phyloP scores from a whole-genome alignment of 2,797 vertebrate genomes.

The Basileuterus tristriatus region DNA sequence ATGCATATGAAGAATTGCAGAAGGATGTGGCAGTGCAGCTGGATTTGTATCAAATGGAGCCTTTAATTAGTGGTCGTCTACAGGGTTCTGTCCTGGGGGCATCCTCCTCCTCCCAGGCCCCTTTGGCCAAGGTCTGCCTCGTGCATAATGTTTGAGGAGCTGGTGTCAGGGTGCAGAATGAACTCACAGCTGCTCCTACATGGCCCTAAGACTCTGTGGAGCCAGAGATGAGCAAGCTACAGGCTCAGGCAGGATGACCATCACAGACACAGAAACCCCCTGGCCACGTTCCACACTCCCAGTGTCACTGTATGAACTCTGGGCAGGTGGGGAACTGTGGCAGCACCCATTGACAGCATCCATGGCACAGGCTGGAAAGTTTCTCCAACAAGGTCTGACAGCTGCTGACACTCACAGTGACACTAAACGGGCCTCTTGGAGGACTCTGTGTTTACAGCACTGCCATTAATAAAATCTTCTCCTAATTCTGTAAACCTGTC shows the following conservation, averaged over 20 bases:
- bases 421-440: neutral
- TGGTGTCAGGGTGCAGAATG: neutral
- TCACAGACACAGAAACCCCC: neutral
- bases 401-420: neutral
- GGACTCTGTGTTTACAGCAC: constrained; percentile 39
- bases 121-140: neutral
- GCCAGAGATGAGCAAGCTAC: neutral
- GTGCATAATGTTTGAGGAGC: neutral
- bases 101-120: neutral
- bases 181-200: neutral
- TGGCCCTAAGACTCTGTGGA: accelerated
- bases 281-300: accelerated
- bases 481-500: constrained; percentile 52
- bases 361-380: neutral
- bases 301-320: neutral
- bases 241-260: accelerated
- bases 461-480: constrained; percentile 36
- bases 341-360: neutral
- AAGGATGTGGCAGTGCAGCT: constrained; percentile 18
- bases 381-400: constrained; percentile 12
- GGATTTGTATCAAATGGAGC: neutral
- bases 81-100: neutral
- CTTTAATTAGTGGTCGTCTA: neutral
- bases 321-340: neutral
- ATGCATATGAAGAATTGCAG: constrained; percentile 9